Conservation (phyloP, 1,140 invertebrate genomes). For the Gryon sp. region DNA sequence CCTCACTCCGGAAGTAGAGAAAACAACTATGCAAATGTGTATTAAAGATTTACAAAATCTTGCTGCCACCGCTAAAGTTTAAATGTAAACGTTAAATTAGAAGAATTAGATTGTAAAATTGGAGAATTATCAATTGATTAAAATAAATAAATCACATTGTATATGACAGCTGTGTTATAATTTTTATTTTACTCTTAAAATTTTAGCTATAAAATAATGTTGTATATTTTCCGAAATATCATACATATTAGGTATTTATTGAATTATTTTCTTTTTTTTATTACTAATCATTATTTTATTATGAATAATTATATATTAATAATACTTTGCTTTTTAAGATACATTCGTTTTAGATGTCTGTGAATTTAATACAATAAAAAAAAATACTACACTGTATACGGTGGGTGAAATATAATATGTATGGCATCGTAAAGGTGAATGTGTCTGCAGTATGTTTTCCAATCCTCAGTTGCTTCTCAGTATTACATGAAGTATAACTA, state of each 20-base stretch:
- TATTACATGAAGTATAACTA: constrained; percentile 30
- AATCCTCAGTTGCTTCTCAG: constrained; percentile 47
- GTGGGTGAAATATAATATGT: constrained; percentile 60
- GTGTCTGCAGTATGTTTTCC: constrained; percentile 37
- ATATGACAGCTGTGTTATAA: neutral
- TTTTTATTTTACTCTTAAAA: no score
- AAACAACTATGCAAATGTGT: constrained; percentile 92
- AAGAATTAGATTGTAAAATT: constrained; percentile 48
- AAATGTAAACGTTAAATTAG: constrained; percentile 16
- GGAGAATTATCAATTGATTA: neutral
- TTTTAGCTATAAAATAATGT: no score
- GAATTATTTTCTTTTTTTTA: no score
- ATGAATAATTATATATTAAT: no score
- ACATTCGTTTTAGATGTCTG: constrained; percentile 7
- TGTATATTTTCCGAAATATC: no score
- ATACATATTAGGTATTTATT: no score
- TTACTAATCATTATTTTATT: no score
- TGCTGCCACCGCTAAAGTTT: constrained; percentile 81
- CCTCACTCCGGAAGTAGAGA: constrained; percentile 95
- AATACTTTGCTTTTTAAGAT: no score
- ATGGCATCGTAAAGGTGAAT: constrained; percentile 55
- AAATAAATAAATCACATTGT: neutral
- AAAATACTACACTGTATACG: constrained; percentile 46
- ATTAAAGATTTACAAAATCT: constrained; percentile 91
- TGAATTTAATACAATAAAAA: constrained; percentile 39